These are phyloP conservation scores for Zelleria hepariella DNA, from an alignment of 2,888 invertebrate genomes.

Conservation along the genomic window DNA sequence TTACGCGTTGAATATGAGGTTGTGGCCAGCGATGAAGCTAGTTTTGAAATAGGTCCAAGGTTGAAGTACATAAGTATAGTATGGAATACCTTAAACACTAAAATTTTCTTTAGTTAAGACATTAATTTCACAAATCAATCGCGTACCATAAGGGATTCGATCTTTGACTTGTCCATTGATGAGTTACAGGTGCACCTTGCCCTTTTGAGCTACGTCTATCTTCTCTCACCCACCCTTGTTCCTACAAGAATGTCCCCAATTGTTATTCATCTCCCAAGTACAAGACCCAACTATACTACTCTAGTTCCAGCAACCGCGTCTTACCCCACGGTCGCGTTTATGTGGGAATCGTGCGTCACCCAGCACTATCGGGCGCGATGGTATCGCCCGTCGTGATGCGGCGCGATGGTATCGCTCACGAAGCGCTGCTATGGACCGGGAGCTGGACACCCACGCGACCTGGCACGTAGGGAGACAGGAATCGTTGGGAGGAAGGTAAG, in stretches of 20 bases:
- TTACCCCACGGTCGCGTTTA: constrained; percentile 28
- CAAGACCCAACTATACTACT: constrained; percentile 16
- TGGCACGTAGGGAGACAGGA: not conserved
- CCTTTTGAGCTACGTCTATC: not conserved
- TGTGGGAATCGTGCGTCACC: constrained; percentile 50
- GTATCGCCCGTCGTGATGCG: constrained; percentile 29
- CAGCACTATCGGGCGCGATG: constrained; percentile 24
- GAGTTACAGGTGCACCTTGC: too few relatives aligned
- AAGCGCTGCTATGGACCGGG: constrained; percentile 17
- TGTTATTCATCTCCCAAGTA: not conserved
- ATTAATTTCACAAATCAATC: too few relatives aligned
- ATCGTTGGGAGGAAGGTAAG: not conserved
- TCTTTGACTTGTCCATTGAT: too few relatives aligned
- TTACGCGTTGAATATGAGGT: too few relatives aligned
- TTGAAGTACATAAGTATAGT: too few relatives aligned
- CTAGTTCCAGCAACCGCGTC: constrained; percentile 34
- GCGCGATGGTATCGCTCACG: constrained; percentile 52
- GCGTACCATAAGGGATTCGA: too few relatives aligned
- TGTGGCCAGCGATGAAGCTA: too few relatives aligned
- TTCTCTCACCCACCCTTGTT: not conserved
- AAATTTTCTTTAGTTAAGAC: too few relatives aligned
- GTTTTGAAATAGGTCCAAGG: too few relatives aligned
- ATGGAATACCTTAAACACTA: too few relatives aligned
- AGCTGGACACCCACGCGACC: constrained; percentile 10
- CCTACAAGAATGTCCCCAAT: not conserved